Percentiles rank a stretch among this genome's conserved stretches.
These are phyloP conservation scores for Platerodrilus igneus DNA, from an alignment of 2,888 invertebrate species.

Conservation along the genomic window DNA sequence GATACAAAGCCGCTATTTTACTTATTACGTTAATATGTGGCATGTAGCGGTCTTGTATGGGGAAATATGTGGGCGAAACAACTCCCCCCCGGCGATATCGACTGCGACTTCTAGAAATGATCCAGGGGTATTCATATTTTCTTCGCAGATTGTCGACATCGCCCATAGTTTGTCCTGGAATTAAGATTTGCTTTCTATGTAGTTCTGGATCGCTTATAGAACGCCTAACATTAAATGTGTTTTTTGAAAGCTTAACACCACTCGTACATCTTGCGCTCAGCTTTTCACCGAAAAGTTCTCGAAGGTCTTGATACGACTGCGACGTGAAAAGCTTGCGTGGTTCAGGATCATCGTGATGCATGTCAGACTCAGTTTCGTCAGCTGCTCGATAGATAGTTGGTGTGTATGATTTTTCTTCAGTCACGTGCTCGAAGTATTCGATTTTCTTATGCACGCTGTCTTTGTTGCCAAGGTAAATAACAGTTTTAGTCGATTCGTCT, in stretches of 20 bases:
- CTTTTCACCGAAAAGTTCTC: constrained; percentile 78
- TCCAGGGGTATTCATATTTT: constrained; percentile 55
- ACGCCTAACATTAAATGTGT: too few species aligned
- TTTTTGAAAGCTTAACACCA: constrained; percentile 2
- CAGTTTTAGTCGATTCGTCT: constrained; percentile 66
- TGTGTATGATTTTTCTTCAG: constrained; percentile 49
- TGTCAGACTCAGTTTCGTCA: constrained; percentile 42
- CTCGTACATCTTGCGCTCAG: constrained; percentile 7
- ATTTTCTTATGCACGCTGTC: constrained; percentile 69
- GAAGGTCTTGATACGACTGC: constrained; percentile 69
- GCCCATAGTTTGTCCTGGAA: constrained; percentile 48
- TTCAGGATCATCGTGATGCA: constrained; percentile 26
- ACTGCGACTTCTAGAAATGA: constrained; percentile 49
- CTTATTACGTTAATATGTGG: constrained; percentile 88
- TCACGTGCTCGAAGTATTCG: constrained; percentile 73
- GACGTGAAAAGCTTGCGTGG: constrained; percentile 49
- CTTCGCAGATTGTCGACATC: constrained; percentile 60
- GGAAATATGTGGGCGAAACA: constrained; percentile 62
- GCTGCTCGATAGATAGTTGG: constrained; percentile 49
- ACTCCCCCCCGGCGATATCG: constrained; percentile 49
- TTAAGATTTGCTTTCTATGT: constrained; percentile 51
- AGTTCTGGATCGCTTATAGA: constrained; percentile 79
- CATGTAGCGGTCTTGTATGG: constrained; percentile 71
- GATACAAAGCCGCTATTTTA: constrained; percentile 63
- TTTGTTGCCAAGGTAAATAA: constrained; percentile 57